These are phyloP conservation scores for Melitaea cinxia DNA, from an alignment of 1,140 invertebrate species.

Conservation along the genomic window DNA sequence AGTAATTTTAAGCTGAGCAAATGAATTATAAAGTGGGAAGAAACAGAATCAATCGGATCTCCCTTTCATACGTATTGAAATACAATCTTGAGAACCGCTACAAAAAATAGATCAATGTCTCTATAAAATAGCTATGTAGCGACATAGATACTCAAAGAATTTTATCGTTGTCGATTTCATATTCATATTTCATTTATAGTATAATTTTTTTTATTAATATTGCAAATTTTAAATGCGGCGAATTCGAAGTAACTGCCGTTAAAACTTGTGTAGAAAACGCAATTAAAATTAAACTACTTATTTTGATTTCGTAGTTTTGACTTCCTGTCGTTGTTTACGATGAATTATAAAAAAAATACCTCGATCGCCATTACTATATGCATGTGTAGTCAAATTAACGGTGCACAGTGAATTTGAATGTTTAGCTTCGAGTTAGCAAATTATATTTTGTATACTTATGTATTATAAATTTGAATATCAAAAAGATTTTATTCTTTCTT, in stretches of 20 bases:
- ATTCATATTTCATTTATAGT: background rate
- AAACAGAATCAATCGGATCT: slow-evolving; percentile 36
- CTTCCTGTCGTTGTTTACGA: slow-evolving; percentile 24
- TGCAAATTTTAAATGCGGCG: background rate
- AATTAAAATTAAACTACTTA: background rate
- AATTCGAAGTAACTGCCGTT: background rate
- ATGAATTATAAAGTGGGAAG: slow-evolving; percentile 23
- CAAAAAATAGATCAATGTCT: slow-evolving; percentile 39
- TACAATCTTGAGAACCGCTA: slow-evolving; percentile 13
- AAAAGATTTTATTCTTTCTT: slow-evolving; percentile 63
- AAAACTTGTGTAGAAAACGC: background rate
- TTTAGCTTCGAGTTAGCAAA: background rate
- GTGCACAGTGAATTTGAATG: slow-evolving; percentile 35
- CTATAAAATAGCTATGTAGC: slow-evolving; percentile 22
- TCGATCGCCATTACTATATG: slow-evolving; percentile 55
- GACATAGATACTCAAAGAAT: slow-evolving; percentile 7
- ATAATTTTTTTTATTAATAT: background rate
- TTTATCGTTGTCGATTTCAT: background rate
- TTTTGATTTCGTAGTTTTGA: background rate
- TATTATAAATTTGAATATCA: slow-evolving; percentile 47
- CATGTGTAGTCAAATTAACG: slow-evolving; percentile 41
- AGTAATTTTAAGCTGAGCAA: slow-evolving; percentile 29
- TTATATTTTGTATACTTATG: slow-evolving; percentile 21
- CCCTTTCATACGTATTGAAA: slow-evolving; percentile 30
- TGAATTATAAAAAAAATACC: slow-evolving; percentile 24